These are phyloP conservation scores for Physella acuta DNA, from an alignment of 1,140 invertebrate species.

Conservation along the genomic window DNA sequence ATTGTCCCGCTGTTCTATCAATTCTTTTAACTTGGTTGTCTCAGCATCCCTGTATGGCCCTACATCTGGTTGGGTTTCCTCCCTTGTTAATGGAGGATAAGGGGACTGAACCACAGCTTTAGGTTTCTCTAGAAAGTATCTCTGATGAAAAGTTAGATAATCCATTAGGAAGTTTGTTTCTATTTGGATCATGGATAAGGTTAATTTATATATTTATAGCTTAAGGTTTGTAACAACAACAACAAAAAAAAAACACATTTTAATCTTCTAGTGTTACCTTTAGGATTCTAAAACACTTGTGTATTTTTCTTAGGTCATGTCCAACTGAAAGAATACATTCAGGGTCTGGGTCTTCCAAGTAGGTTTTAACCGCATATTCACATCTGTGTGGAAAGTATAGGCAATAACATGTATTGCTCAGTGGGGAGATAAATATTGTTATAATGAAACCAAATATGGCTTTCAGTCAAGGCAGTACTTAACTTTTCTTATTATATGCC, in stretches of 20 bases:
- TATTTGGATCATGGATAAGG: too few species aligned
- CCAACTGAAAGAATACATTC: constrained; percentile 51
- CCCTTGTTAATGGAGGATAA: constrained; percentile 19
- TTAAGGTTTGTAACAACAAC: too few species aligned
- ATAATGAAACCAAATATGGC: too few species aligned
- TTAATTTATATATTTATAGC: too few species aligned
- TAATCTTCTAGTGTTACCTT: constrained; percentile 46
- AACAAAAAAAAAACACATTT: too few species aligned
- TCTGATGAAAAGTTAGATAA: constrained; percentile 23
- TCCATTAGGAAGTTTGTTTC: too few species aligned
- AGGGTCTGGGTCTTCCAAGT: constrained; percentile 52
- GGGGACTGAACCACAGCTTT: constrained; percentile 26
- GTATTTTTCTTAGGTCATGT: constrained; percentile 59
- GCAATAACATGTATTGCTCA: too few species aligned
- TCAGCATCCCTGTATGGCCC: constrained; percentile 55
- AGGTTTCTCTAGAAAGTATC: constrained; percentile 35
- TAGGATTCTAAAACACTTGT: constrained; percentile 52
- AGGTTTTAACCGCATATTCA: constrained; percentile 48
- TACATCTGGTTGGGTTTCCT: constrained; percentile 36
- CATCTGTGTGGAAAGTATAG: constrained; percentile 49
- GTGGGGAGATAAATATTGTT: too few species aligned
- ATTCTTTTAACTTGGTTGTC: constrained; percentile 50
- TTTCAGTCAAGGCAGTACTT: too few species aligned
- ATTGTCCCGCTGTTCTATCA: constrained; percentile 58
- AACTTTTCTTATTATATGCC: too few species aligned